These are phyloP conservation scores for Holothuria leucospilota DNA, from an alignment of 53 echinoderm and acorn worm genomes.

Conservation along the genomic window DNA sequence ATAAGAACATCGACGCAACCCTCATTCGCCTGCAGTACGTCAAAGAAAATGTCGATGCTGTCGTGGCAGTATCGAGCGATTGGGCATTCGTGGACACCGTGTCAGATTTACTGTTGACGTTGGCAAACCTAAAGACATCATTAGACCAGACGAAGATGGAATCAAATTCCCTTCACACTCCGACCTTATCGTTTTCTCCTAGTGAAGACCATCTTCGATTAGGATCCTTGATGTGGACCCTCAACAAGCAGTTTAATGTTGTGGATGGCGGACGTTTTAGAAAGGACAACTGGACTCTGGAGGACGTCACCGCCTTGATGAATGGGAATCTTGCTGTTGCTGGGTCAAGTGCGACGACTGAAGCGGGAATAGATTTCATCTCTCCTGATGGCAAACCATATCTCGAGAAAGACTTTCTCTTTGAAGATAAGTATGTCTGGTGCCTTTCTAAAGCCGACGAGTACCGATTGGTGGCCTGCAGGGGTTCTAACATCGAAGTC, in stretches of 20 bases:
- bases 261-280: constrained; percentile 14
- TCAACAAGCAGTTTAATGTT: constrained; percentile 24
- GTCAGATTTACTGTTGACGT: constrained; percentile 1
- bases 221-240: constrained; percentile 13
- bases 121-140: constrained; percentile 12
- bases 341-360: background rate
- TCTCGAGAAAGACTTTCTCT: constrained; percentile 24
- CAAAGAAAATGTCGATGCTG: constrained; percentile 31
- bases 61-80: constrained; percentile 14
- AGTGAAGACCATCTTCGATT: background rate
- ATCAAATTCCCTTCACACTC: constrained; percentile 8
- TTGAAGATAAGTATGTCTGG: constrained; percentile 22
- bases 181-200: constrained; percentile 7
- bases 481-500: constrained; percentile 12
- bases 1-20: constrained; percentile 31
- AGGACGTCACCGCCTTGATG: background rate
- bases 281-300: constrained; percentile 21
- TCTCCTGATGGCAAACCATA: constrained; percentile 4
- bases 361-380: constrained; percentile 30
- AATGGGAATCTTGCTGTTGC: constrained; percentile 17
- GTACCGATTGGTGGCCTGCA: constrained; percentile 28
- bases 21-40: constrained; percentile 42
- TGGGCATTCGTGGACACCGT: constrained; percentile 36
- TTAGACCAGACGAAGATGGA: constrained; percentile 10
- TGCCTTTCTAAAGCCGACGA: constrained; percentile 11